phyloP scores from a whole-genome alignment of 2,888 invertebrate genomes.

The Creontiades dilutus region DNA sequence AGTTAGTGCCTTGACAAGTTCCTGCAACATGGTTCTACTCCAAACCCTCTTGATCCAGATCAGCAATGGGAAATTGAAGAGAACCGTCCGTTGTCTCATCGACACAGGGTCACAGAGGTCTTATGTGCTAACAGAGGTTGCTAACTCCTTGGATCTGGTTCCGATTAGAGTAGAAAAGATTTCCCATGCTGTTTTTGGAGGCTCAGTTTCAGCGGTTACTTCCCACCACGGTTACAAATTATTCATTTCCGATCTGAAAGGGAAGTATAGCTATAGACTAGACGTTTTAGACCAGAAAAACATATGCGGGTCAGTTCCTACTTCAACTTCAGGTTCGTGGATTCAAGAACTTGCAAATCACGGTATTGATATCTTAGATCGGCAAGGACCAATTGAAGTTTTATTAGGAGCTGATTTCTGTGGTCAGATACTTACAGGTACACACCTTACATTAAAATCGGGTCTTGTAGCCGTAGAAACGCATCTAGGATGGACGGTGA shows the following conservation, averaged over 20 bases:
- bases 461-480: slow-evolving; percentile 45
- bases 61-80: not conserved
- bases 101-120: slow-evolving; percentile 59
- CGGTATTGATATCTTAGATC: slow-evolving; percentile 26
- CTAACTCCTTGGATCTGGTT: not conserved
- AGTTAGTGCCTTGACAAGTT: slow-evolving; percentile 15
- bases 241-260: slow-evolving; percentile 8
- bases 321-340: slow-evolving; percentile 36
- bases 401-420: slow-evolving; percentile 45
- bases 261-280: not conserved
- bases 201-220: slow-evolving; percentile 1
- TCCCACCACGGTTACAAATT: slow-evolving; percentile 8
- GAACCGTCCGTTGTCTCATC: slow-evolving; percentile 33
- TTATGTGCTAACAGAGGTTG: slow-evolving; percentile 18
- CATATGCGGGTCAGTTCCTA: slow-evolving; percentile 43
- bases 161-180: slow-evolving; percentile 30
- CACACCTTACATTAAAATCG: not conserved
- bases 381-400: slow-evolving; percentile 43
- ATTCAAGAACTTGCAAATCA: not conserved
- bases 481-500: slow-evolving; percentile 30
- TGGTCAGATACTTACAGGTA: slow-evolving; percentile 23
- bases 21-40: slow-evolving; percentile 1
- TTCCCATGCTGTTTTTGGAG: slow-evolving; percentile 46
- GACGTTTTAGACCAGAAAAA: slow-evolving; percentile 33
- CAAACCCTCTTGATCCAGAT: slow-evolving; percentile 45